Base-by-base conservation (phyloP, 2,888 invertebrate species). In the Gymnocheta viridis region DNA sequence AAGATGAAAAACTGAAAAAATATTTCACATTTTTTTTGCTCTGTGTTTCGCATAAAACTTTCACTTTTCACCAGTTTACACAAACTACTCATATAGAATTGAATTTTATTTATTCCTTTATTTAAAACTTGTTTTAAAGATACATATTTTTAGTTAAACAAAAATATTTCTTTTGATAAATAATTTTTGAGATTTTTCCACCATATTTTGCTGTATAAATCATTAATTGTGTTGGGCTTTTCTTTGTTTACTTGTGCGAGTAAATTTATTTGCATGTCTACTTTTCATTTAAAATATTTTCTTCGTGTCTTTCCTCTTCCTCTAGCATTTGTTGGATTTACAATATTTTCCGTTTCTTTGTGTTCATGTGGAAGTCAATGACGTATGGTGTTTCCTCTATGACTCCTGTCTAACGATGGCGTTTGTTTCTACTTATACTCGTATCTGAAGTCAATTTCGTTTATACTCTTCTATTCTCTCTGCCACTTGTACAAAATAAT, bases 321-420 rank as follows among this genome's bases (percentile, higher is more conserved):
- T 19, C n/a, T 41, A 10, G 6, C 29, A 22, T 66, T 74, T 66
- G 22, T 60, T 32, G 38, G 4, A 49, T 49, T 51, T 44, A 19
- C 10, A 41, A 38, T 9, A 51, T 70, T 70, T 62, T 12, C 69
- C 51, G 58, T 69, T 69, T 74, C 51, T 67, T 60, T 69, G 67
- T 69, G 10, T 72, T 66, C 38, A 49, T 58, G 19, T 62, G 54
- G 38, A 67, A 62, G 66, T 69, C 81, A 84, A 72, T 77, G 76
- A 81, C 80, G 72, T 81, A 64, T 74, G 62, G 32, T 51, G 64
- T n/a, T 41, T 74, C 41, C 27, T 24, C 32, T 58, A 41, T 81
- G 81, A 72, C 80, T 83, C 67, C 69, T 69, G 66, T 58, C 54
- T 77, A 54, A 58, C 69, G 60, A 73, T 54, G 58, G 72, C 76